A percentile compares a stretch with the other conserved stretches of the same genome.
Evolutionary conservation across 2,113 vertebrate genomes (phyloP).

Genomic region (Globicephala melas): DNA sequence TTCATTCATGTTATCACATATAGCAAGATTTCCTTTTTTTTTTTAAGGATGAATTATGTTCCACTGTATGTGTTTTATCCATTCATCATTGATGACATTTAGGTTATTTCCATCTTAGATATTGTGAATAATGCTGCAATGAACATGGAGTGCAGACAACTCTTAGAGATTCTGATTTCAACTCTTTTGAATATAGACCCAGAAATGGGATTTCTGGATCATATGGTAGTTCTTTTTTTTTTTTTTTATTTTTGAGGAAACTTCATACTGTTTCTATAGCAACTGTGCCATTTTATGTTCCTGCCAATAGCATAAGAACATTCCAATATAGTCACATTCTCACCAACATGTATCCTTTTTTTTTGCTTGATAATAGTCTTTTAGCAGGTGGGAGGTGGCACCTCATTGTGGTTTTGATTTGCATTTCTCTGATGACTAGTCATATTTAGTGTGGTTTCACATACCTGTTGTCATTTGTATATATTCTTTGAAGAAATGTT

Average conservation of each 20-base stretch:
- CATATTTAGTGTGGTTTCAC: not conserved
- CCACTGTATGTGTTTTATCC: not conserved
- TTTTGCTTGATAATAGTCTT: not conserved
- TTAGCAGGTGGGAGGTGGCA: not conserved
- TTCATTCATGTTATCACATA: not conserved
- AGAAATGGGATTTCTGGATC: not conserved
- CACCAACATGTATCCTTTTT: not conserved
- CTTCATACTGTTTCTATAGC: not conserved
- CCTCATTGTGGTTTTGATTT: not conserved
- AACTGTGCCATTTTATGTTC: not conserved
- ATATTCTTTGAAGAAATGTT: not conserved
- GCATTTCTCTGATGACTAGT: not conserved
- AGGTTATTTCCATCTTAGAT: not conserved
- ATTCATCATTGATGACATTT: not conserved
- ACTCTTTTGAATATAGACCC: not conserved
- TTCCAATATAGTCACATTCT: not conserved
- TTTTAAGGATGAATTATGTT: not conserved
- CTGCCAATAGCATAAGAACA: not conserved
- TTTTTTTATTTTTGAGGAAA: not conserved
- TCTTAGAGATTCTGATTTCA: not conserved
- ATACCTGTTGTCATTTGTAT: not conserved
- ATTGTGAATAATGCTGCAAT: not conserved
- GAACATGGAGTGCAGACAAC: not conserved
- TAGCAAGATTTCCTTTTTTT: not conserved
- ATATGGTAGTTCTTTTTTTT: not conserved